Evolutionary conservation across 2,888 invertebrate genomes (phyloP).

Genomic region (Macrosiphum euphorbiae): DNA sequence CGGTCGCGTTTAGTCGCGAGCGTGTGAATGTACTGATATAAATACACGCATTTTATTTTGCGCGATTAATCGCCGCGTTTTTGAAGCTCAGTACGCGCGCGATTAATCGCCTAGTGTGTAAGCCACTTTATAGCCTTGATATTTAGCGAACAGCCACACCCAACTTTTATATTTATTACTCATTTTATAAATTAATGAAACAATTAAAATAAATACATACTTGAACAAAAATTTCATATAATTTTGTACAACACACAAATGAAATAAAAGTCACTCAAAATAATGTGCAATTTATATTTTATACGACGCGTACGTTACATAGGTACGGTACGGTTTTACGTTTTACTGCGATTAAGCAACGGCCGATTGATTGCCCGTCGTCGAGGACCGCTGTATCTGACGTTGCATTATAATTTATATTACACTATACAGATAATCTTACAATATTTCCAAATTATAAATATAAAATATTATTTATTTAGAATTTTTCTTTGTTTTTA

Average conservation of each 20-base stretch:
- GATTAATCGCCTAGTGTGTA: no score
- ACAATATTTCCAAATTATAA: background rate
- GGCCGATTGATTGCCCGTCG: background rate
- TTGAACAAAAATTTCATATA: background rate
- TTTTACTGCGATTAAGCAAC: background rate
- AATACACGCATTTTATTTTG: no score
- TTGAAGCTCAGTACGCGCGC: no score
- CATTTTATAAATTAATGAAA: background rate
- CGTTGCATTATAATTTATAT: background rate
- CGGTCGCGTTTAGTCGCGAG: no score
- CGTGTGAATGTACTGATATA: no score
- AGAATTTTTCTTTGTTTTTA: background rate
- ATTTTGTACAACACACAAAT: slow-evolving; percentile 20
- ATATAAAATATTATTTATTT: background rate
- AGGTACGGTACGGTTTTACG: background rate
- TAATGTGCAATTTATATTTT: slow-evolving; percentile 25
- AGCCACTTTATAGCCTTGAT: no score
- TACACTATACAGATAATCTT: background rate
- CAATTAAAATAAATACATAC: background rate
- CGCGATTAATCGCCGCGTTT: no score
- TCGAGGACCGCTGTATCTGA: background rate
- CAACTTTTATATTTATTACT: background rate
- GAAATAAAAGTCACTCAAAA: slow-evolving; percentile 22
- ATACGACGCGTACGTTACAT: background rate
- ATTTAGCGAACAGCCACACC: background rate